Percentiles rank a stretch among this genome's conserved stretches.
Conservation (phyloP, 2,888 invertebrate genomes). For the Ptychoptera contaminata region DNA sequence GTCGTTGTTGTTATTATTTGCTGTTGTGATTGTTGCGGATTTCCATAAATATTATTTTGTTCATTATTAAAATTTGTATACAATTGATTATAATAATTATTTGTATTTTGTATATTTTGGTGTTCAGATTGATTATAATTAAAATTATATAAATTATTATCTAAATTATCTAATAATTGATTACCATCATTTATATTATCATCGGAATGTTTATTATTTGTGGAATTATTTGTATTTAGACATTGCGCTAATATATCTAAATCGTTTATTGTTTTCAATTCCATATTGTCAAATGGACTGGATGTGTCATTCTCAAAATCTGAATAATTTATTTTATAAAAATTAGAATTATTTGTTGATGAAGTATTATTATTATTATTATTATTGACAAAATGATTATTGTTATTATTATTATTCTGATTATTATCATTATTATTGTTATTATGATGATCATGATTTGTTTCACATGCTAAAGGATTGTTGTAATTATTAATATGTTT, state of each 20-base stretch:
- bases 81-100: not conserved
- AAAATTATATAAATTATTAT: not conserved
- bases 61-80: not conserved
- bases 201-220: conserved; percentile 17
- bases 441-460: not conserved
- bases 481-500: not conserved
- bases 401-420: not conserved
- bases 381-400: not conserved
- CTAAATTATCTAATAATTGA: not conserved
- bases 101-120: not conserved
- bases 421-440: not conserved
- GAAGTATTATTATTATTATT: not conserved
- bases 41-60: not conserved
- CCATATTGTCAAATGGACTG: conserved; percentile 87
- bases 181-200: conserved; percentile 3
- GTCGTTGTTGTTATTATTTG: no score
- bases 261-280: conserved; percentile 82
- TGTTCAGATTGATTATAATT: conserved; percentile 1
- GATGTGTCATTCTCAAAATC: conserved; percentile 87
- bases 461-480: not conserved
- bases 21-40: no score
- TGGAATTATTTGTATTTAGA: conserved; percentile 23
- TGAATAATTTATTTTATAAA: conserved; percentile 34
- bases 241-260: conserved; percentile 80
- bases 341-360: conserved; percentile 2